Evolutionary conservation across 2,113 vertebrate species (phyloP).

Genomic region (Kryptolebias marmoratus): DNA sequence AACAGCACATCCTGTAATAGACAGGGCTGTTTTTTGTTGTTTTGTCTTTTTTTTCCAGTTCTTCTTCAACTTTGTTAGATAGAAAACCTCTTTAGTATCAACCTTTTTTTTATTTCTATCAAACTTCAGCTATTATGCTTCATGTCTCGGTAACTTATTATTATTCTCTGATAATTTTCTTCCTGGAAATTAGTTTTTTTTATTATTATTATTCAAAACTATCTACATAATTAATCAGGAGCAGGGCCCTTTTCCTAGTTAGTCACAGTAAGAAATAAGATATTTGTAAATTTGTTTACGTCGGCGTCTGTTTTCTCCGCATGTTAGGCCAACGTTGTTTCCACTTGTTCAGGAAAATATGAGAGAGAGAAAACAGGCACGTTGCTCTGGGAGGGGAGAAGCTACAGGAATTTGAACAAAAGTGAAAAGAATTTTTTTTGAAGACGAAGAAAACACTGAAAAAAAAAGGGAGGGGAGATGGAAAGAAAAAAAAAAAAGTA

Average conservation of each 20-base stretch:
- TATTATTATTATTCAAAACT: conserved; percentile 55
- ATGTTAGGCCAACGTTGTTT: not conserved
- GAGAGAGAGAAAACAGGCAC: conserved; percentile 1
- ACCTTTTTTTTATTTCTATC: not conserved
- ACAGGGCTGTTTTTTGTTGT: conserved; percentile 39
- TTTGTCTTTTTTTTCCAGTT: conserved; percentile 9
- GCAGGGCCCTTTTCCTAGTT: conserved; percentile 65
- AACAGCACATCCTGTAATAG: conserved; percentile 53
- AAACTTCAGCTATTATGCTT: not conserved
- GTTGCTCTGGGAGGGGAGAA: not conserved
- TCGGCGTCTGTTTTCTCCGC: conserved; percentile 17
- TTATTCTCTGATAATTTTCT: conserved; percentile 34
- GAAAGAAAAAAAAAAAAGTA: conserved; percentile 37
- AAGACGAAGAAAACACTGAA: conserved; percentile 22
- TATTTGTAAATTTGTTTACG: conserved; percentile 66
- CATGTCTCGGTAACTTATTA: conserved; percentile 51
- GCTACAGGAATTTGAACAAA: conserved; percentile 14
- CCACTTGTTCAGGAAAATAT: not conserved
- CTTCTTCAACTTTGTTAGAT: conserved; percentile 10
- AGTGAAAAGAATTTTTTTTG: conserved; percentile 21
- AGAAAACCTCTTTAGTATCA: conserved; percentile 15
- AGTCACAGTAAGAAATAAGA: conserved; percentile 69
- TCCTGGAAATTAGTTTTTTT: conserved; percentile 19
- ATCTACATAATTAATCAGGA: conserved; percentile 65
- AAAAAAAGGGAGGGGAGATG: conserved; percentile 29